These are phyloP conservation scores for Sycophila texana DNA, from an alignment of 2,888 invertebrate species.

Conservation along the genomic window DNA sequence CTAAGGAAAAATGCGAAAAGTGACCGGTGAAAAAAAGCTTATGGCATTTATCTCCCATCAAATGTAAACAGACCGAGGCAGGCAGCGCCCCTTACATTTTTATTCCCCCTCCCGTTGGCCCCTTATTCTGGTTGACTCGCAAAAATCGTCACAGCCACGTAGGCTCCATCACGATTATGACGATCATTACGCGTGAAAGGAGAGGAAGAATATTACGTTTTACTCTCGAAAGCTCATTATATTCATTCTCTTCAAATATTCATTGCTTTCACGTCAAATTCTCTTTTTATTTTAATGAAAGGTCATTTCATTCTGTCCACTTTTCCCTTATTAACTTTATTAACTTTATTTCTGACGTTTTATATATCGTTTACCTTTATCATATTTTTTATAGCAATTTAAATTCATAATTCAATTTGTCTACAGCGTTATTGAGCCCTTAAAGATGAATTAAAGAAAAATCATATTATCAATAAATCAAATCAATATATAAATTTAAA, in stretches of 20 bases:
- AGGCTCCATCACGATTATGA: not conserved
- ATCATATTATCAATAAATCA: not conserved
- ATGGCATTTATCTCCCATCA: constrained; percentile 16
- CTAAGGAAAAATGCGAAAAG: constrained; percentile 29
- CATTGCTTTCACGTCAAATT: not conserved
- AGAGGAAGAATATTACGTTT: constrained; percentile 3
- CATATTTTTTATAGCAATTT: not conserved
- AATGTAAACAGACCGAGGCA: constrained; percentile 23
- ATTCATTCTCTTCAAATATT: not conserved
- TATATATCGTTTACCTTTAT: not conserved
- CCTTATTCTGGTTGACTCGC: not conserved
- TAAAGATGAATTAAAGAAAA: not conserved
- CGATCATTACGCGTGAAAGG: constrained; percentile 15
- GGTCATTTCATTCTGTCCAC: not conserved
- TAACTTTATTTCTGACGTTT: too few relatives aligned
- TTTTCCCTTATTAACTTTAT: too few relatives aligned
- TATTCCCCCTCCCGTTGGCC: not conserved
- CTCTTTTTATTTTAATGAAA: constrained; percentile 3
- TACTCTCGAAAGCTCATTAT: constrained; percentile 2
- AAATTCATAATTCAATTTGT: not conserved
- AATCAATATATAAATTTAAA: not conserved
- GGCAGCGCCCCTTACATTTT: not conserved
- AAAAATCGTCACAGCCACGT: not conserved
- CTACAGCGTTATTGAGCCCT: too few relatives aligned
- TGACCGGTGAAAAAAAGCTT: constrained; percentile 10